Evolutionary conservation across 2,888 invertebrate species (phyloP).

Genomic region (Rhagonycha lutea): DNA sequence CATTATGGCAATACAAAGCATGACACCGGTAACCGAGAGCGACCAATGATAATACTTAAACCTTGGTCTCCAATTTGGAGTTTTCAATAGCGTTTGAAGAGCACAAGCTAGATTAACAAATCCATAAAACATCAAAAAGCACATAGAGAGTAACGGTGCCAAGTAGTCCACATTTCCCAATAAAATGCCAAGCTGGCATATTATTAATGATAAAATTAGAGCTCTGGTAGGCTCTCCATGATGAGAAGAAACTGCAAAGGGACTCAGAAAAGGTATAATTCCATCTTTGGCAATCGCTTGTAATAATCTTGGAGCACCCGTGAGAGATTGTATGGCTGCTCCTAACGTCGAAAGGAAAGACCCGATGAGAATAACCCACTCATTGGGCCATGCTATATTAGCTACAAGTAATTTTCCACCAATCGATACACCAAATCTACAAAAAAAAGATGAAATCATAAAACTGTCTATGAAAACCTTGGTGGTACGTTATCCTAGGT

Average conservation of each 20-base stretch:
- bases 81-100: conserved; percentile 90
- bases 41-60: conserved; percentile 99
- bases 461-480: not conserved
- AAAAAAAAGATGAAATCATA: conserved; percentile 27
- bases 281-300: conserved; percentile 98
- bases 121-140: conserved; percentile 99
- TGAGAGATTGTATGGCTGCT: conserved; percentile 96
- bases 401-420: conserved; percentile 95
- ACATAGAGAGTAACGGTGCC: conserved; percentile 97
- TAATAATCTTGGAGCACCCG: conserved; percentile 85
- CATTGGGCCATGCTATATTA: conserved; percentile 98
- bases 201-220: conserved; percentile 82
- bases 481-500: too few relatives aligned
- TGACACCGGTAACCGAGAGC: conserved; percentile 82
- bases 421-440: conserved; percentile 94
- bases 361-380: conserved; percentile 97
- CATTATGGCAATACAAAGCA: conserved; percentile 94
- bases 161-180: conserved; percentile 96
- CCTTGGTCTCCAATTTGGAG: conserved; percentile 98
- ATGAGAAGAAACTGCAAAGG: conserved; percentile 90
- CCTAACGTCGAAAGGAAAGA: conserved; percentile 97
- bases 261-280: conserved; percentile 93
- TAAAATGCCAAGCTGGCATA: conserved; percentile 89
- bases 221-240: conserved; percentile 96
- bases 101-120: conserved; percentile 99